phyloP scores from a whole-genome alignment of 1,140 invertebrate genomes.

The Eriocheir sinensis region DNA sequence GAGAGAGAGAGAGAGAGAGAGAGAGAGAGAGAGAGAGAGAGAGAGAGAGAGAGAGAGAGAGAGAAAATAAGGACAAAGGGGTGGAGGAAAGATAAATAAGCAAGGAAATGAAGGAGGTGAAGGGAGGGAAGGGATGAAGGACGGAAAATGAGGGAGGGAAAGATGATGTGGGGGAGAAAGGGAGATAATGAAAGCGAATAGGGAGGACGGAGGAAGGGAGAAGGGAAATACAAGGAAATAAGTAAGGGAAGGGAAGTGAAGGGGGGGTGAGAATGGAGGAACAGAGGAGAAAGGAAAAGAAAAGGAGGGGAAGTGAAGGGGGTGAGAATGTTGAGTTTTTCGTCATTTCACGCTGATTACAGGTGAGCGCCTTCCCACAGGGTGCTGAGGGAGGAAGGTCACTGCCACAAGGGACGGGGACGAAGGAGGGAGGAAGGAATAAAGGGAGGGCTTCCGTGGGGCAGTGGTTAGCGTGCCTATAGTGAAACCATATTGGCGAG shows the following conservation, averaged over 20 bases:
- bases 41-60: not conserved
- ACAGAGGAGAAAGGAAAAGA: not conserved
- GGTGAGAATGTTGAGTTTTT: no score
- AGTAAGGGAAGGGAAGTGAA: not conserved
- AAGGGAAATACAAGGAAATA: not conserved
- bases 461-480: no score
- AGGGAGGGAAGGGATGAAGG: not conserved
- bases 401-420: no score
- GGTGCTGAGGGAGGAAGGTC: no score
- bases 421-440: no score
- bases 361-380: no score
- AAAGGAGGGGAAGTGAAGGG: not conserved
- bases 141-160: not conserved
- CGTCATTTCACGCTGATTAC: no score
- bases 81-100: not conserved
- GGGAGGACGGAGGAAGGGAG: not conserved
- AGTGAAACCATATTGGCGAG: no score
- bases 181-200: not conserved
- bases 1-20: constrained; percentile 1
- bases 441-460: no score
- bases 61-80: not conserved
- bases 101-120: not conserved
- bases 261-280: not conserved
- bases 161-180: not conserved
- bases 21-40: not conserved